Conservation (phyloP, 2,797 vertebrate species). For the Cirrhinus molitorella region DNA sequence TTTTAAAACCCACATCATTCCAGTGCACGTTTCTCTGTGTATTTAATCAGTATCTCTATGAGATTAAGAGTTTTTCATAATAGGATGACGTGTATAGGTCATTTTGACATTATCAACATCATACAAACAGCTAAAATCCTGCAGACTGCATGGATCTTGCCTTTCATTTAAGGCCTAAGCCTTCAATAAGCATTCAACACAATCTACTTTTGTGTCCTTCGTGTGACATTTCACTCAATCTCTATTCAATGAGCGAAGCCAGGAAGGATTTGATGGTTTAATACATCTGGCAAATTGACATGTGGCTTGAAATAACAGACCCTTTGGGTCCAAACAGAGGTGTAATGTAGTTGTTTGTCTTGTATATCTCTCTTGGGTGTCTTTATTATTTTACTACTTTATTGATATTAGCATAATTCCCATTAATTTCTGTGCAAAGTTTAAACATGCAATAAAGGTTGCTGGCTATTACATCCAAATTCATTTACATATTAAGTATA, state of each 20-base stretch:
- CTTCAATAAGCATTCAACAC: conserved; percentile 25
- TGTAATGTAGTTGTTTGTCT: conserved; percentile 1
- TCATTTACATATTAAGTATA: neutral
- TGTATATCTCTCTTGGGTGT: neutral
- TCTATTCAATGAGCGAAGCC: neutral
- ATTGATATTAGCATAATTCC: neutral
- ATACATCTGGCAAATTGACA: conserved; percentile 19
- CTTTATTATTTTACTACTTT: neutral
- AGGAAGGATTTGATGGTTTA: conserved; percentile 1
- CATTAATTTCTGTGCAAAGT: too few relatives aligned
- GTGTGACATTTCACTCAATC: conserved; percentile 34
- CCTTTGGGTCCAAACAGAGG: neutral
- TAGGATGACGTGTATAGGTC: neutral
- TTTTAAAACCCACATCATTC: neutral
- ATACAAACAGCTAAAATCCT: neutral
- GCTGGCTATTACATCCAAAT: neutral
- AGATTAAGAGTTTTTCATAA: neutral
- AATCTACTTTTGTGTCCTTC: conserved; percentile 30
- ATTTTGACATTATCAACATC: neutral
- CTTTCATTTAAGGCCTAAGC: neutral
- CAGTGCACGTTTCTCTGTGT: neutral
- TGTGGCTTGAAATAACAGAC: conserved; percentile 3
- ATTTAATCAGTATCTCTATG: neutral
- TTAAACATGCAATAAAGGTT: neutral
- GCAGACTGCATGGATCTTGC: neutral